Evolutionary conservation across 2,888 invertebrate genomes (phyloP), one percentile per base, ranked within the genome.

Genomic region (Epinotia ramella): DNA sequence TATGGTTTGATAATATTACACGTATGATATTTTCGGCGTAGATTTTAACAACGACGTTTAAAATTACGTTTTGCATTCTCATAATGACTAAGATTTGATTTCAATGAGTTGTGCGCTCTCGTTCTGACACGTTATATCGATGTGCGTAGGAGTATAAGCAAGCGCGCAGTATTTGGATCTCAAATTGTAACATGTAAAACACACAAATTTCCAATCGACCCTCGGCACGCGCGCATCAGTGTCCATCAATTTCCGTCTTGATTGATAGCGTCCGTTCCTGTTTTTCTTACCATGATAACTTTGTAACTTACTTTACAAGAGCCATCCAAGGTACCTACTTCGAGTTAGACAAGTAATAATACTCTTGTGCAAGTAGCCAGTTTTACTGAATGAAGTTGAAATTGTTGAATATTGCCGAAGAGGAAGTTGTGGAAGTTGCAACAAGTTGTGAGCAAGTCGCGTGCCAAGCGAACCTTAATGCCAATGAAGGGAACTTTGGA

Each of bases 391-490:
- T 79, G 76, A 79, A 79, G 79, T 80, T 80, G 80, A 81, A 84
- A 84, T 84, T 86, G 82, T 80, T 79, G 62, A 80, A 78, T 82
- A 82, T 83, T 81, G 81, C 80, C 78, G 78, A 81, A 80, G 81
- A 81, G 79, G 73, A 84, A 84, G 81, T 83, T 85, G 76, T 73
- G 66, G 77, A 84, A 87, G 85, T 87, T 85, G 88, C 89, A 89
- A 88, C 89, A 88, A 88, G 89, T 89, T 87, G 87, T 73, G 84
- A 83, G 82, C 81, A 76, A 78, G 79, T 81, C 81, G 82, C 80
- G 76, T 76, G 82, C 82, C 71, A 74, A 56, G 80, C 78, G 79
- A 75, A 83, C 83, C 84, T 85, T 86, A 85, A 87, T 86, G 86
- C 83, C 89, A 89, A 89, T 78, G 77, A 71, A 69, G 66, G 46